Conservation (phyloP, 2,888 invertebrate species). For the Lampropteryx suffumata region DNA sequence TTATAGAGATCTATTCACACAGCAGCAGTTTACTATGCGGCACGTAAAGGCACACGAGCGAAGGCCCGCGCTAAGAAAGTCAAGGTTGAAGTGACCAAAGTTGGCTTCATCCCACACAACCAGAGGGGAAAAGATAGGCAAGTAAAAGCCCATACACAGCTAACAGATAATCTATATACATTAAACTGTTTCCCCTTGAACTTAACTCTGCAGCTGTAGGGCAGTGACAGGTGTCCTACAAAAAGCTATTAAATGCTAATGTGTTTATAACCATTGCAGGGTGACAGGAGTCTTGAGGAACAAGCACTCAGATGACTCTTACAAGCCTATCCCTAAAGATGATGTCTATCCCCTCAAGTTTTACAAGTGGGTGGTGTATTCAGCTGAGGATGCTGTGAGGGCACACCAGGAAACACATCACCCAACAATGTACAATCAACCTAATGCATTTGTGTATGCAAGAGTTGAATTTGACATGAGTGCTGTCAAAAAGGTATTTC, state of each 20-base stretch:
- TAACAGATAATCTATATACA: neutral
- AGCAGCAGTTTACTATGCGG: constrained; percentile 86
- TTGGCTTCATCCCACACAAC: constrained; percentile 89
- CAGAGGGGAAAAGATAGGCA: constrained; percentile 78
- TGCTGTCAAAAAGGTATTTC: constrained; percentile 84
- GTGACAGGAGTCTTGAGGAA: constrained; percentile 57
- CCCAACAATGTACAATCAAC: constrained; percentile 90
- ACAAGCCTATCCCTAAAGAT: constrained; percentile 73
- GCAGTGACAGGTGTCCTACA: no score
- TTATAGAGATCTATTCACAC: constrained; percentile 79
- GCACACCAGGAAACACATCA: constrained; percentile 92
- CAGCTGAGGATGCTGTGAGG: constrained; percentile 89
- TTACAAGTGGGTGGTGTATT: constrained; percentile 83
- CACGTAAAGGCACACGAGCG: constrained; percentile 92
- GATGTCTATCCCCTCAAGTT: constrained; percentile 84
- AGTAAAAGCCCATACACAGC: constrained; percentile 4
- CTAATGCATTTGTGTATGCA: constrained; percentile 87
- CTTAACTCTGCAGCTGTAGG: no score
- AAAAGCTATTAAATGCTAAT: no score
- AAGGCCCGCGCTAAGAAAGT: constrained; percentile 89
- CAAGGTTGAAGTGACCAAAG: constrained; percentile 88
- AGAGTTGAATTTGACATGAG: constrained; percentile 92
- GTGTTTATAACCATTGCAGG: constrained; percentile 37
- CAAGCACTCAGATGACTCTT: constrained; percentile 83
- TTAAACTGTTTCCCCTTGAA: no score